Percentiles rank a stretch among this genome's conserved stretches.
phyloP scores from a whole-genome alignment of 2,113 vertebrate genomes.

The Lagopus leucura region DNA sequence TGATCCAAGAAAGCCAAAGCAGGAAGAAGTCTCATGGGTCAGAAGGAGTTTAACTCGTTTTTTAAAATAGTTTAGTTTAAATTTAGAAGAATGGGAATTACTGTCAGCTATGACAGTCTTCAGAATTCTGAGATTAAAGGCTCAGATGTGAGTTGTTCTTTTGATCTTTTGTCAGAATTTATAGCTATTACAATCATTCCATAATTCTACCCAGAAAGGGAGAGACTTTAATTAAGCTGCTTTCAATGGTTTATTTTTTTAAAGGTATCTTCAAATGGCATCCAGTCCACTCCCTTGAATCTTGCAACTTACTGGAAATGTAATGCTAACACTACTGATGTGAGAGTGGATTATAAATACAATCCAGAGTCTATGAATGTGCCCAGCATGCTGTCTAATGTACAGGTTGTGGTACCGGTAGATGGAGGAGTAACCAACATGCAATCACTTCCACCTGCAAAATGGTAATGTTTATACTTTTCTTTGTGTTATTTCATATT shows the following conservation, averaged over 20 bases:
- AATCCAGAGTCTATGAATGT: slow-evolving; percentile 93
- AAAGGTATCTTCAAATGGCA: slow-evolving; percentile 94
- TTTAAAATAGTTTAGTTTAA: neutral
- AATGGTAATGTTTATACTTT: slow-evolving; percentile 82
- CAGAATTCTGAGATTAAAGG: neutral
- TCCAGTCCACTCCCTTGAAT: slow-evolving; percentile 95
- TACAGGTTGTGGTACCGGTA: slow-evolving; percentile 93
- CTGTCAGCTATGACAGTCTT: neutral
- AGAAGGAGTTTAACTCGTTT: neutral
- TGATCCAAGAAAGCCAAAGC: neutral
- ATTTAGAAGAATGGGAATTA: neutral
- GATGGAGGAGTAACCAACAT: slow-evolving; percentile 92
- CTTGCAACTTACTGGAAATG: slow-evolving; percentile 98
- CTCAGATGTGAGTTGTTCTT: neutral
- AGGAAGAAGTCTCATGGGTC: neutral
- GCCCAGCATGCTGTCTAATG: slow-evolving; percentile 84
- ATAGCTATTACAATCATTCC: neutral
- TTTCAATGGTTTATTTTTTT: slow-evolving; percentile 43
- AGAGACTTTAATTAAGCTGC: neutral
- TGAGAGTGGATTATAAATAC: slow-evolving; percentile 94
- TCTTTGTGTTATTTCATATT: neutral
- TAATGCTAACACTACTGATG: slow-evolving; percentile 86
- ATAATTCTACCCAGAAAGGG: neutral
- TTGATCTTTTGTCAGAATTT: neutral
- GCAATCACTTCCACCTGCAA: slow-evolving; percentile 92